Evolutionary conservation across 2,888 invertebrate species (phyloP), one percentile per base, ranked within the genome.

Genomic region (Caradrina kadenii): DNA sequence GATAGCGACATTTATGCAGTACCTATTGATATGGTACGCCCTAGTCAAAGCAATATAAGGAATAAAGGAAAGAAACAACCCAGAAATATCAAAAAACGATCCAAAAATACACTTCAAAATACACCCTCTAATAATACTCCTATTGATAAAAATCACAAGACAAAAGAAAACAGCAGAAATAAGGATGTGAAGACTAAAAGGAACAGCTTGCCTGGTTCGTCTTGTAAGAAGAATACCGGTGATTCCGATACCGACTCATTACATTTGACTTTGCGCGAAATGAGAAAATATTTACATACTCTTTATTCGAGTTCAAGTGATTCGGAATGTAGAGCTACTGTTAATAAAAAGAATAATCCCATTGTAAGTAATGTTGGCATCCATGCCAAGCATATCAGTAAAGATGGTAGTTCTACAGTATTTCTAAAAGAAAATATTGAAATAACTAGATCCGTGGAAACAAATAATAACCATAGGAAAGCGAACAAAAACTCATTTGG

Each of bases 1-100:
- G 98, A 98, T 89, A 98, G 98, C 85, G 98, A 98, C 91, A 98
- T 98, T 82, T 98, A 98, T 90, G 98, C 98, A 17, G 97, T 98
- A 72, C 98, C 98, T 50, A 97, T 98, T 74, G 98, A 98, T 91
- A 97, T 98, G 92, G 97, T 98, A 21, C 96, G 96, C 75, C 97
- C 97, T 53, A 94, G 96, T 79, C 91, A 92, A 59, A 85, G 84
- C 73, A 92, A 90, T 75, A 81, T 90, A 63, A 92, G 90, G 79
- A 91, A 84, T 67, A 94, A 94, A 90, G 93, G 91, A 54, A 96
- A 94, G 83, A 94, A 92, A 80, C 86, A 88, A 19, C 89, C 89
- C n/a, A 90, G 93, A 74, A 91, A 82, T 63, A 91, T 89, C 53
- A 94, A 93, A 81, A 94, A 94, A 76, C 93, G 94, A n/a, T 90